Evolutionary conservation across 2,888 invertebrate species (phyloP).

Genomic region (Platycnemis pennipes): DNA sequence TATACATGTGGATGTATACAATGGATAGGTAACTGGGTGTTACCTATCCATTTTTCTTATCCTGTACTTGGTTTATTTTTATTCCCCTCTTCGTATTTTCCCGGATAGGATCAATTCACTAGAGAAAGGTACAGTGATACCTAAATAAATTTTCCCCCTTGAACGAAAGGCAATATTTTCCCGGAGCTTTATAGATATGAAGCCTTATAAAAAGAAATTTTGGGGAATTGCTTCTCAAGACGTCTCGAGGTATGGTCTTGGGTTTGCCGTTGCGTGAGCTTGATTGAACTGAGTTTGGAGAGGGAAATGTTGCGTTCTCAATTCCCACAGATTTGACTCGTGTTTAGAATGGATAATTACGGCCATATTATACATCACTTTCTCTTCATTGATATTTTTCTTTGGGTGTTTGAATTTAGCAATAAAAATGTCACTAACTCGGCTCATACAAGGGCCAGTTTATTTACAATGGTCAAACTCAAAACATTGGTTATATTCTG

Average conservation of each 20-base stretch:
- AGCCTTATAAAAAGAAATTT: neutral
- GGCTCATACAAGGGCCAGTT: too few relatives aligned
- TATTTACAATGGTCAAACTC: too few relatives aligned
- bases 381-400: neutral
- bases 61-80: too few relatives aligned
- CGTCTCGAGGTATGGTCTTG: neutral
- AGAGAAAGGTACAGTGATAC: neutral
- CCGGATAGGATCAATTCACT: neutral
- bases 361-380: neutral
- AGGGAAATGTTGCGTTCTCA: neutral
- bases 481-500: too few relatives aligned
- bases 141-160: neutral
- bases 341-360: neutral
- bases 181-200: neutral
- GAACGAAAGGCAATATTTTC: neutral
- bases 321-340: neutral
- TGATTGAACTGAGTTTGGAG: neutral
- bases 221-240: neutral
- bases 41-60: too few relatives aligned
- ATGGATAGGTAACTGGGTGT: too few relatives aligned
- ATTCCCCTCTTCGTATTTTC: too few relatives aligned
- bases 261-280: neutral
- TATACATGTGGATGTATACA: too few relatives aligned
- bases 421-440: neutral
- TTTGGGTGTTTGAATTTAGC: neutral